Evolutionary conservation across 2,888 invertebrate genomes (phyloP).

Genomic region (Acanthosepion pharaonis): DNA sequence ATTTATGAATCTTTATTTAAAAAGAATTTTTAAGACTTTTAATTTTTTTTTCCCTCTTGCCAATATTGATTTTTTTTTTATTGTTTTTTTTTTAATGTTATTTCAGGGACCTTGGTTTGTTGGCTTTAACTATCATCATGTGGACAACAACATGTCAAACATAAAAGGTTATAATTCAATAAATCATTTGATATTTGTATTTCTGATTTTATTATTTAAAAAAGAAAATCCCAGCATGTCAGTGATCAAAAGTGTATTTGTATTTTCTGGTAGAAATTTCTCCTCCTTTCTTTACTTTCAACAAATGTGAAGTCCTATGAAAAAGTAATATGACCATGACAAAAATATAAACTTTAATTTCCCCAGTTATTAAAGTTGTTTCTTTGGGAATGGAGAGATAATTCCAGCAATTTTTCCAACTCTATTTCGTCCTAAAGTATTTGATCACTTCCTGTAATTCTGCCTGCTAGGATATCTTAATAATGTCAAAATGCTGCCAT

Average conservation of each 20-base stretch:
- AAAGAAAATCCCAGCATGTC: background rate
- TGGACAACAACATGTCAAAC: background rate
- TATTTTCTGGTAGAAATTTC: background rate
- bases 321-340: background rate
- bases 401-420: no score
- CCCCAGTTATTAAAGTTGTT: background rate
- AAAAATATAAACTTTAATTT: background rate
- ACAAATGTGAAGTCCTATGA: background rate
- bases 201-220: background rate
- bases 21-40: no score
- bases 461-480: no score
- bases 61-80: background rate
- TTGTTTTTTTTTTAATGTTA: background rate
- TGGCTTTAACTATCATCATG: background rate
- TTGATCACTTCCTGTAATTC: no score
- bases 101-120: background rate
- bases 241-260: background rate
- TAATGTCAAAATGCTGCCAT: no score
- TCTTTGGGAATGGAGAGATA: background rate
- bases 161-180: constrained; percentile 11
- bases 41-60: no score
- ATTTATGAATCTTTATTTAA: no score
- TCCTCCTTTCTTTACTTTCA: background rate
- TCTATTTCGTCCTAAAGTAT: no score
- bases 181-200: constrained; percentile 12